These are phyloP conservation scores for Hexactinellida sp. DNA, from an alignment of 37 sponge, comb jelly and placozoan genomes.

Conservation along the genomic window DNA sequence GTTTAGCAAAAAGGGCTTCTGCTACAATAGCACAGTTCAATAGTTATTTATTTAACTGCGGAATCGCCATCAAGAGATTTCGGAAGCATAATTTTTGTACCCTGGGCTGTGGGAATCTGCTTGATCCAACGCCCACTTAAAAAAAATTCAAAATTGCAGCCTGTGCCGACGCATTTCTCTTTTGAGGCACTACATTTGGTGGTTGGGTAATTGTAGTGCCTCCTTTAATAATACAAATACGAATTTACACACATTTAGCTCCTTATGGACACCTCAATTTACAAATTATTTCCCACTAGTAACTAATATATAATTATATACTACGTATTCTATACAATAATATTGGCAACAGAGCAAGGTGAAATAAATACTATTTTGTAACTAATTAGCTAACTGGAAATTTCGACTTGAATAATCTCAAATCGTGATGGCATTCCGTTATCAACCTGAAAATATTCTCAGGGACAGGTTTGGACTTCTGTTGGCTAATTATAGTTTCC, in stretches of 20 bases:
- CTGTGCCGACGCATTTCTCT: too few relatives aligned
- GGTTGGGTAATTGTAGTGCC: too few relatives aligned
- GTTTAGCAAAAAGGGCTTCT: constrained; percentile 80
- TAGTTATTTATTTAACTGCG: constrained; percentile 27
- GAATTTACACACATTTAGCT: too few relatives aligned
- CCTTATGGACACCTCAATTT: too few relatives aligned
- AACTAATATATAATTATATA: too few relatives aligned
- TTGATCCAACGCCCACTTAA: constrained; percentile 61
- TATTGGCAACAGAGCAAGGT: background rate
- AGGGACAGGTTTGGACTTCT: background rate
- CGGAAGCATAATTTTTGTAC: constrained; percentile 96
- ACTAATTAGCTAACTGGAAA: background rate
- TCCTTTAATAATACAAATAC: too few relatives aligned
- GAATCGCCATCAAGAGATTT: constrained; percentile 99
- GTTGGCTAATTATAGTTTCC: background rate
- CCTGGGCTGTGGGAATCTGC: constrained; percentile 50
- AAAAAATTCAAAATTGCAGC: background rate
- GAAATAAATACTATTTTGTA: background rate
- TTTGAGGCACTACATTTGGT: too few relatives aligned
- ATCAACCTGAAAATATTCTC: background rate
- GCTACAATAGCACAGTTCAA: constrained; percentile 56
- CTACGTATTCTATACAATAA: background rate
- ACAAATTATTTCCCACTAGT: too few relatives aligned
- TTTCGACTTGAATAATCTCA: background rate
- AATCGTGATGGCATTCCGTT: background rate